These are phyloP conservation scores for Passer montanus DNA, from an alignment of 2,113 vertebrate genomes.

Conservation along the genomic window DNA sequence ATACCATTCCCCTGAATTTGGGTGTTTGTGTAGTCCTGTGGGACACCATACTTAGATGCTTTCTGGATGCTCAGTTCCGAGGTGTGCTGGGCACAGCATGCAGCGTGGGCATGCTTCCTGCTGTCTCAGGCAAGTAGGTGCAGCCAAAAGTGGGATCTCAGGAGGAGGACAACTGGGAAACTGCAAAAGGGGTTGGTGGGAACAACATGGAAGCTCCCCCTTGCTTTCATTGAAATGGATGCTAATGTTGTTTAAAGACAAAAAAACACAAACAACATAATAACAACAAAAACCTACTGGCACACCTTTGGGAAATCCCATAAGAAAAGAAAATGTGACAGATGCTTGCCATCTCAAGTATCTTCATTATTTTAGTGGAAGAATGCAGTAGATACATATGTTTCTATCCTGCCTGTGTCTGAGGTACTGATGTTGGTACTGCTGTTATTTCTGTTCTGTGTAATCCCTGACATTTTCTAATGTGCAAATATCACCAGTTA, in stretches of 20 bases:
- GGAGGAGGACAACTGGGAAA: background rate
- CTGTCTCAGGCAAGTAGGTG: background rate
- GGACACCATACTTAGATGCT: background rate
- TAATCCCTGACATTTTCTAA: background rate
- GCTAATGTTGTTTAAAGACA: background rate
- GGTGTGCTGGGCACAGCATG: accelerated
- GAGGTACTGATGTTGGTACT: background rate
- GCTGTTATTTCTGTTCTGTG: background rate
- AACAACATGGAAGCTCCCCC: background rate
- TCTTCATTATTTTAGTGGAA: background rate
- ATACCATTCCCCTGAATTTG: accelerated
- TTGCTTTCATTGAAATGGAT: background rate
- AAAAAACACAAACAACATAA: background rate
- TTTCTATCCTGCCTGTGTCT: background rate
- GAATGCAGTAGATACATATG: background rate
- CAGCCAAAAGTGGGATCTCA: background rate
- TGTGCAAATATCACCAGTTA: background rate
- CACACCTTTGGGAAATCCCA: background rate
- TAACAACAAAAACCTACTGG: background rate
- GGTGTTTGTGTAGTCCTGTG: background rate
- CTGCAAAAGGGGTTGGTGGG: background rate
- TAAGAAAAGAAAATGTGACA: background rate
- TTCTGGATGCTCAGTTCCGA: accelerated
- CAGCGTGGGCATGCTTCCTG: accelerated
- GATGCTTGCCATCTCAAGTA: background rate